Base-by-base conservation (phyloP, 2,113 vertebrate genomes). In the Caretta caretta region DNA sequence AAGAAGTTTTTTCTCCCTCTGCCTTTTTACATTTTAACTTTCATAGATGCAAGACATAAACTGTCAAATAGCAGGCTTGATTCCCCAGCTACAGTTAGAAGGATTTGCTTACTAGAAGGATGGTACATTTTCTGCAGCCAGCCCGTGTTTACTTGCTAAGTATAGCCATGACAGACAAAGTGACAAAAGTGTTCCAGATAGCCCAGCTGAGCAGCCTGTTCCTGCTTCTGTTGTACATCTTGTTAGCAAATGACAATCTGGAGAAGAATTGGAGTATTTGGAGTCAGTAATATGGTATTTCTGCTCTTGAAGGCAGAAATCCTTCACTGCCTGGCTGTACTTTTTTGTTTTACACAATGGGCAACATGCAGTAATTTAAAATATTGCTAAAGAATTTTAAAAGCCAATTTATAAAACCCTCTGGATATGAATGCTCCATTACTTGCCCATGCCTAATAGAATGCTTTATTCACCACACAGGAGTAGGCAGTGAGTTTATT, bases 71-170 rank as follows among this genome's bases (percentile, higher is more conserved):
- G 49, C 72, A 86, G 85, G 78, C 78, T 42, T 95, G 29, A 72
- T 90, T 46, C 69, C 85, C 83, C 53, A 94, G 50, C 25, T 87
- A 72, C 51, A 53, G 25, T 84, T 92, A 83, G 49, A 91, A 93
- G 9, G 38, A 17, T 17, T 92, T 86, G 42, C 80, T 83, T 94
- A 84, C 92, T 88, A 86, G 85, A 93, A 84, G 22, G 84, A 13
- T 35, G 75, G 62, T 35, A 20, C 19, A 88, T 93, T 88, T 24
- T 72, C 48, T 92, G 25, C 53, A 92, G 81, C 87, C 93, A 83
- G 75, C 93, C 88, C 95, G 82, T 92, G 80, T 91, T 96, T 83
- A 38, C n/a, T 88, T 92, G 46, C 87, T 92, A 86, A 94, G 80
- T 90, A 88, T 90, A 91, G 65, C 79, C 10, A 1, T 93, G 89